Evolutionary conservation across 2,797 vertebrate species (phyloP), one percentile per base, ranked within the genome.

Genomic region (Sebastes taczanowskii): DNA sequence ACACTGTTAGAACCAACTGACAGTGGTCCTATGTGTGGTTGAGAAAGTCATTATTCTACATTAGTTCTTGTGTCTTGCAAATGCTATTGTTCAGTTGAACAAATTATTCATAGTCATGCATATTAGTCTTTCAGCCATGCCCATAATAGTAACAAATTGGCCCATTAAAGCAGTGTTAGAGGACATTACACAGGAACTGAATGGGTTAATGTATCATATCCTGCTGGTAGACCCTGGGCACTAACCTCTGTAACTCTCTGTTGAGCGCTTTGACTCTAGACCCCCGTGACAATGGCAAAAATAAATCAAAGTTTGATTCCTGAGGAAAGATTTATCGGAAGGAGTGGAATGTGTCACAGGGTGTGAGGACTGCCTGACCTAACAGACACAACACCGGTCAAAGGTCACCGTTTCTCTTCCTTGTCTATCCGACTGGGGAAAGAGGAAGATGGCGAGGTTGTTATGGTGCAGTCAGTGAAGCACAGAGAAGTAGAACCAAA

Each of bases 221-320:
- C 86, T 89, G 88, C 90, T 91, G 89, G 75, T 89, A 76, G 77
- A 92, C 77, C 68, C 71, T 52, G 78, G 49, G 60, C 58, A 9
- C 72, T 82, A 84, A 91, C 82, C 91, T 85, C 74, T 56, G 68
- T 74, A 81, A 83, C 80, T 82, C 55, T 69, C 55, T 71, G 83
- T 74, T 75, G 82, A 82, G 71, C 34, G 63, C 83, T 85, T 81
- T 88, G 82, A 89, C 89, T 88, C 80, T 42, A 83, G 63, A 90
- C 82, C 78, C 46, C 71, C 38, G 55, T 71, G 80, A 92, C 91
- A 93, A 93, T 86, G 64, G 78, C 52, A 32, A 35, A 35, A 85
- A 91, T 90, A 92, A 94, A 92, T 93, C 91, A 88, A 74, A 74
- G 82, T 83, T 84, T 89, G 81, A 93, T 84, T 92, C 64, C 69